Evolutionary conservation across 2,888 invertebrate species (phyloP).

Genomic region (Alviniconcha strummeri): DNA sequence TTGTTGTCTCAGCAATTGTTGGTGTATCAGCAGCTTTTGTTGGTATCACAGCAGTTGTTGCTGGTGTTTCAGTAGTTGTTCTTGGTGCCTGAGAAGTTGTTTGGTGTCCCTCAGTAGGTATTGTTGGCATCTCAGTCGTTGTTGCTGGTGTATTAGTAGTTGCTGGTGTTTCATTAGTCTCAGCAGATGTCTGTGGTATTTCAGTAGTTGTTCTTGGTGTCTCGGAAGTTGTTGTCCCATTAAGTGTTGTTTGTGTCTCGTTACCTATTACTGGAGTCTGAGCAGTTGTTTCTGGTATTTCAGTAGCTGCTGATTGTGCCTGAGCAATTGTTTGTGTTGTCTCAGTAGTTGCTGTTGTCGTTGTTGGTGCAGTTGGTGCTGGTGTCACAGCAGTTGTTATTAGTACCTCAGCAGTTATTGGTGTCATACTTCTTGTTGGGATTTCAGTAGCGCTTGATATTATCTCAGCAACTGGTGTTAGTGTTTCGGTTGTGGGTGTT

Average conservation of each 20-base stretch:
- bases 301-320: background rate
- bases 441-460: background rate
- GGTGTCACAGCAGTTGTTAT: background rate
- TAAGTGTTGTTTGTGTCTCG: background rate
- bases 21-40: too few relatives aligned
- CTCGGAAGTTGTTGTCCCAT: too few relatives aligned
- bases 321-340: background rate
- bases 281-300: background rate
- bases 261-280: too few relatives aligned
- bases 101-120: background rate
- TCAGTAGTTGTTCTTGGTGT: too few relatives aligned
- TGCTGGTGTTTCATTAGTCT: background rate
- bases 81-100: too few relatives aligned
- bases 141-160: background rate
- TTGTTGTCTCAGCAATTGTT: too few relatives aligned
- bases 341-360: background rate
- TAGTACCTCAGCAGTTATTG: background rate
- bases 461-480: too few relatives aligned
- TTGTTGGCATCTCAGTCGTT: background rate
- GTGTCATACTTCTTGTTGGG: background rate
- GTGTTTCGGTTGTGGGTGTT: too few relatives aligned
- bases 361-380: background rate
- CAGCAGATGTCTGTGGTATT: too few relatives aligned
- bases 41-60: background rate
- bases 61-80: too few relatives aligned